A percentile compares a stretch with the other conserved stretches of the same genome.
Conservation (phyloP, 2,113 vertebrate species). For the Cyanoderma ruficeps region DNA sequence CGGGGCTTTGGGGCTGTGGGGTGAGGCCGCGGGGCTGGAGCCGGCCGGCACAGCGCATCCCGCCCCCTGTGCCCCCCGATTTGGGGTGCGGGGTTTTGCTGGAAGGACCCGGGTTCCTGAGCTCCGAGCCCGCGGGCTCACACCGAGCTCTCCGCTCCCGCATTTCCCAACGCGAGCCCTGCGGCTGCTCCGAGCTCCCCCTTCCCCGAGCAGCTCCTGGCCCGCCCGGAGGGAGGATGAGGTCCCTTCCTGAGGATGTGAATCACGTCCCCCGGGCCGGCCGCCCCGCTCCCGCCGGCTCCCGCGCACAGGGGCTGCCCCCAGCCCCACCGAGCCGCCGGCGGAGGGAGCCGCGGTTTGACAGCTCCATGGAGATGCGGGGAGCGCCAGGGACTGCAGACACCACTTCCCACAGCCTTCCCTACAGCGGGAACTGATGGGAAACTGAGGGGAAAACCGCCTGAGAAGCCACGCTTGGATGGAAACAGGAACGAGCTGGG, state of each 20-base stretch:
- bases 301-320: not conserved
- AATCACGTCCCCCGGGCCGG: not conserved
- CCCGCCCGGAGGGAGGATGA: not conserved
- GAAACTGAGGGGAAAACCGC: too few species aligned
- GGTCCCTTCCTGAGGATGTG: slow-evolving; percentile 52
- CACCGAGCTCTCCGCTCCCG: rapidly evolving
- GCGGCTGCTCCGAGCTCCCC: not conserved
- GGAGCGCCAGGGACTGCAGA: not conserved
- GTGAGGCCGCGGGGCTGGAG: not conserved
- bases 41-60: rapidly evolving
- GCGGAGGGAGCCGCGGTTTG: not conserved
- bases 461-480: rapidly evolving
- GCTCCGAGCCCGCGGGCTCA: rapidly evolving
- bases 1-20: not conserved
- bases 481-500: not conserved
- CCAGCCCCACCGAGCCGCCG: not conserved
- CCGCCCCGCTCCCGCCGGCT: not conserved
- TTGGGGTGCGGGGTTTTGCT: rapidly evolving
- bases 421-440: not conserved
- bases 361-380: not conserved
- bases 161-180: rapidly evolving
- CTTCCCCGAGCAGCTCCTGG: not conserved
- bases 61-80: not conserved
- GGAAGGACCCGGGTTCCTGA: rapidly evolving
- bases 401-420: rapidly evolving